Base-by-base conservation (phyloP, 2,888 invertebrate species). In the Drosophila sordidula region DNA sequence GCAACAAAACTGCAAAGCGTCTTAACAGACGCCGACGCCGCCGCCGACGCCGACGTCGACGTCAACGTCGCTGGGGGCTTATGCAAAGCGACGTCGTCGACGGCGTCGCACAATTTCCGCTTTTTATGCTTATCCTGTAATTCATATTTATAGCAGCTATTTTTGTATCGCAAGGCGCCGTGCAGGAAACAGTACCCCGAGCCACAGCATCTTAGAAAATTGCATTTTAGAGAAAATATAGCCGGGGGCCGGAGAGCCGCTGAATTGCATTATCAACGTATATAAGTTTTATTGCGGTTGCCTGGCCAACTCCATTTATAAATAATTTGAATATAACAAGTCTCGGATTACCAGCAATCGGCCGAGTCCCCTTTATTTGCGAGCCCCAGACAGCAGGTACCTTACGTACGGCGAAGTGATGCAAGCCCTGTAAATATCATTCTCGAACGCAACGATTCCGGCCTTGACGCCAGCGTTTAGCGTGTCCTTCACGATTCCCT, bases 51-150 rank as follows among this genome's bases (percentile, higher is more conserved):
- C 3, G 32, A 3, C 32, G 32, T 3, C 3, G 11, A 9, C 34
- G 11, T 62, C 65, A n/a, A n/a, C n/a, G 25, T 61, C 58, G 56
- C 47, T 56, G 55, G 32, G 56, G 78, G 89, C 81, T 82, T 82
- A 88, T 82, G 82, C 82, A 88, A 88, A 82, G 52, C 78, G 59
- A 49, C 39, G 65, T 14, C 38, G 55, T 34, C 58, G 72, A 34
- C 65, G 88, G 55, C 89, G 87, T 74, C 87, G 81, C 84, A 90
- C 90, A 91, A 90, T 91, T 91, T 90, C 90, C 90, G 91, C 71
- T 86, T 90, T 90, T 91, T 90, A 90, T 90, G 90, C 90, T 90
- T 91, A 90, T 91, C 90, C 91, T 84, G 91, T 90, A 91, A 90
- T 90, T 89, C 90, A 90, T 90, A 91, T 90, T 90, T 91, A 91